Conservation (phyloP, 2,113 vertebrate genomes). For the Boulengeromyrus knoepffleri region DNA sequence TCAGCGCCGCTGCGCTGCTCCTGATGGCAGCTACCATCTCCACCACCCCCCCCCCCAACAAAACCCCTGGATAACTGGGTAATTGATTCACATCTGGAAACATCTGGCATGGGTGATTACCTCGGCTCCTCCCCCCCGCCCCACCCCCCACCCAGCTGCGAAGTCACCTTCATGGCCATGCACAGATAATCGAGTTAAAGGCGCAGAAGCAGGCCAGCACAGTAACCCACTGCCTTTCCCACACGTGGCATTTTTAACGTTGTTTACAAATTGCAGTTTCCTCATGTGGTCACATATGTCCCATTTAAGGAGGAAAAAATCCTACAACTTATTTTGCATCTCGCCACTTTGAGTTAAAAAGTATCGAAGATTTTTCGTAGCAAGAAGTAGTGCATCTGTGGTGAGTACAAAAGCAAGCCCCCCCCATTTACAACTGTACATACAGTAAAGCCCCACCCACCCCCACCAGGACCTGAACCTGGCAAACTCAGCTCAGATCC, state of each 20-base stretch:
- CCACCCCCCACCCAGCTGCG: background rate
- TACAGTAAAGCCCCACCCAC: background rate
- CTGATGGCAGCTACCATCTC: background rate
- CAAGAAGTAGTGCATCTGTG: background rate
- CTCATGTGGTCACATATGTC: background rate
- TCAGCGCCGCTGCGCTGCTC: background rate
- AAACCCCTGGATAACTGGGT: background rate
- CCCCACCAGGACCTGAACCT: background rate
- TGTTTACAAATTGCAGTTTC: background rate
- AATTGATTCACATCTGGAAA: conserved; percentile 1
- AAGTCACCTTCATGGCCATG: background rate
- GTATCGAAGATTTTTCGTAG: background rate
- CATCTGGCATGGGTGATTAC: background rate
- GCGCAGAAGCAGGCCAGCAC: background rate
- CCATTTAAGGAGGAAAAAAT: background rate
- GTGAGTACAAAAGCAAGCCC: background rate
- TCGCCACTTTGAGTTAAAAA: background rate
- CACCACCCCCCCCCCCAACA: background rate
- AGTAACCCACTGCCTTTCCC: background rate
- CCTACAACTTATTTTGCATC: background rate
- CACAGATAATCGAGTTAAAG: background rate
- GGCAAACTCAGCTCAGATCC: background rate
- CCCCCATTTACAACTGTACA: background rate
- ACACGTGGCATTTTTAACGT: background rate
- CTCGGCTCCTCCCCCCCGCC: background rate